Evolutionary conservation across 2,888 invertebrate genomes (phyloP), one percentile per base, ranked within the genome.

Genomic region (Clunio marinus): DNA sequence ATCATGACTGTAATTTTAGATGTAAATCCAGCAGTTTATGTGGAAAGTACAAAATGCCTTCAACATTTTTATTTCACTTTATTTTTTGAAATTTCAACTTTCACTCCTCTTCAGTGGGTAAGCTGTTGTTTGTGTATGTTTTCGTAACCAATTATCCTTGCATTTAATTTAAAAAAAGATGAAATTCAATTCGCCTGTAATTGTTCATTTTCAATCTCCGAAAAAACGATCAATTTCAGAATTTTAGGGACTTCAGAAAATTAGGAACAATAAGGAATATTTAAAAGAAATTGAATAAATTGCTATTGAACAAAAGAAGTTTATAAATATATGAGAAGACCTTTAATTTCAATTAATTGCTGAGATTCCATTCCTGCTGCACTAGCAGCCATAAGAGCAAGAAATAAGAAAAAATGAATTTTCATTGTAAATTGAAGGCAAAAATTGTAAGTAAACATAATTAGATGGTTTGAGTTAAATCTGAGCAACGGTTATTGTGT

Each of bases 271-370:
- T 27, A 4, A 57, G 25, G 22, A 57, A n/a, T 25, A 57, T 57
- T 57, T 57, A 57, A 20, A n/a, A 5, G 27, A 57, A 45, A 45
- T 45, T 4, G 13, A 45, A 17, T 17, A 45, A 57, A 57, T 57
- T 57, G 57, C 27, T 22, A 15, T 27, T 27, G 17, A 4, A n/a
- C 13, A 27, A 51, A 4, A 7, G 57, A 51, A 51, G 57, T 25
- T 15, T n/a, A n/a, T n/a, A n/a, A n/a, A n/a, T n/a, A n/a, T n/a
- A n/a, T n/a, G n/a, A n/a, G 20, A 25, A 41, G 41, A 24, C 62
- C 62, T 41, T 41, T 28, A 66, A 66, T 66, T 66, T 66, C 66
- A 66, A 66, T 66, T 66, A 66, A 45, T 27, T 66, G n/a, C n/a
- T 32, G 57, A 57, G 57, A 57, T 57, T 51, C n/a, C 10, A 22